Base-by-base conservation (phyloP, 2,113 vertebrate species). In the Ctenomys sociabilis region DNA sequence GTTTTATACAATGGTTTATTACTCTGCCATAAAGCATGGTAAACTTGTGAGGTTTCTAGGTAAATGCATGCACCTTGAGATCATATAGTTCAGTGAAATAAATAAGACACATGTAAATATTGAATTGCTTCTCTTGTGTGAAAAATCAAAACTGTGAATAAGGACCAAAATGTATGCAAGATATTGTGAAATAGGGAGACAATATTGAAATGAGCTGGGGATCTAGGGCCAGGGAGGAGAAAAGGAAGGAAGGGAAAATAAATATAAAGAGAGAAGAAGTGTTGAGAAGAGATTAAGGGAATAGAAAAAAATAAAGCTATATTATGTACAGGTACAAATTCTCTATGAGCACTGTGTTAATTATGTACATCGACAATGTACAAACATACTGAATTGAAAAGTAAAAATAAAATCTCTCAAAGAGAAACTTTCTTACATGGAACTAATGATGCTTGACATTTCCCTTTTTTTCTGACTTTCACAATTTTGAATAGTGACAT, bases 391-490 rank as follows among this genome's bases (percentile, higher is more conserved):
- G 8, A 72, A 30, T 80, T 64, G 24, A 10, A 73, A 73, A 54
- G 6, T 43, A 82, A n/a, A 40, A 24, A 24, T 40, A 75, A 43
- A 75, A 81, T 88, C 1, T 49, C 28, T 16, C 22, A 49, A 82
- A 89, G 43, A 16, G 43, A 70, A 85, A 30, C 1, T 87, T 90
- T 70, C 37, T 81, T 92, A 85, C 21, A 28, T 63, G 13, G 45
- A 26, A 85, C 82, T 66, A 61, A 85, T 57, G 3, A 7, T 3
- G 77, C 16, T 13, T 81, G 5, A 1, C 87, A 45, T 37, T 45
- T 87, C 35, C 22, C 70, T 90, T 89, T 95, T 85, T 73, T 6
- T 63, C 40, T 45, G 2, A 88, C 78, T 91, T 96, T 92, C 4
- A n/a, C 30, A 95, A 70, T 32, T 88, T 43, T 88, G 37, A 90